Evolutionary conservation across 2,797 vertebrate species (phyloP).

Genomic region (Sus cebifrons): DNA sequence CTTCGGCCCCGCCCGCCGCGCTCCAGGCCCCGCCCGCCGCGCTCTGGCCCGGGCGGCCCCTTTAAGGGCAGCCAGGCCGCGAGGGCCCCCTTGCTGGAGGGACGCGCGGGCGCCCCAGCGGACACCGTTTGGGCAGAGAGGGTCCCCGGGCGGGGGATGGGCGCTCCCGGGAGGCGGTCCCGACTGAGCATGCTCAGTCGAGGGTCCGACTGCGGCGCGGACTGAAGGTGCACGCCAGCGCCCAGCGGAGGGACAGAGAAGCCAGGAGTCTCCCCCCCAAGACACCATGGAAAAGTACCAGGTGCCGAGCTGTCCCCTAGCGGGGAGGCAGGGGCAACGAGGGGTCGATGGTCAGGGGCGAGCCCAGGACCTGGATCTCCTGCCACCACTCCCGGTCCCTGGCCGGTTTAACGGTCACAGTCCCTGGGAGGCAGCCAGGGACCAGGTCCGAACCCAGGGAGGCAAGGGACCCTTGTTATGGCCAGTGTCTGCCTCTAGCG

Average conservation of each 20-base stretch:
- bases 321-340: background rate
- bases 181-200: constrained; percentile 43
- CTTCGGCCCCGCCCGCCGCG: background rate
- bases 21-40: background rate
- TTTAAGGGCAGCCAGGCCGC: fast-evolving
- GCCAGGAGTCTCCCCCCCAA: background rate
- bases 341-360: background rate
- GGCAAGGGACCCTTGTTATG: no score
- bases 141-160: background rate
- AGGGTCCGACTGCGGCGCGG: background rate
- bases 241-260: background rate
- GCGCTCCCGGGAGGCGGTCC: fast-evolving
- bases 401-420: background rate
- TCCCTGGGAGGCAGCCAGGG: background rate
- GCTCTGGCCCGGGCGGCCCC: background rate
- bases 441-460: background rate
- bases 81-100: background rate
- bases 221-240: background rate
- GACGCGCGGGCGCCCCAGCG: background rate
- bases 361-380: background rate
- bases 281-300: constrained; percentile 81
- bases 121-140: fast-evolving
- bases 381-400: background rate
- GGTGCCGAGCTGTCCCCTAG: constrained; percentile 49
- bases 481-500: background rate